Percentiles rank a stretch among this genome's conserved stretches.
Conservation (phyloP, 1,140 invertebrate species). For the Pristionchus pacificus region DNA sequence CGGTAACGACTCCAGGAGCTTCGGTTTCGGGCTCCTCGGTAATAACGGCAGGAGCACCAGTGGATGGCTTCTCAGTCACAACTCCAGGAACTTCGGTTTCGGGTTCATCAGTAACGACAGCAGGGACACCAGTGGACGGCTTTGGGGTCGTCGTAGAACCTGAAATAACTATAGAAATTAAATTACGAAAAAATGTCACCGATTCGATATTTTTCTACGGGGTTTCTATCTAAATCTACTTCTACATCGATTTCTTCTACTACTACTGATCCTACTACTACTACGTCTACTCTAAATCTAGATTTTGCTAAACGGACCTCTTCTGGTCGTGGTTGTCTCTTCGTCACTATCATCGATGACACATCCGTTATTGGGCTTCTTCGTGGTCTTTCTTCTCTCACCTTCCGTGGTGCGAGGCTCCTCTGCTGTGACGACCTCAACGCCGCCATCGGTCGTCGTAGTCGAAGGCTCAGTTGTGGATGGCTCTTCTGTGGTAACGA, state of each 20-base stretch:
- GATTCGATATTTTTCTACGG: no score
- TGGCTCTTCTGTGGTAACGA: not conserved
- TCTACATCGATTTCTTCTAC: no score
- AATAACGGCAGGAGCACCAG: not conserved
- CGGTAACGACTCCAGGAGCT: not conserved
- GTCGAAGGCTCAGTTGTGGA: not conserved
- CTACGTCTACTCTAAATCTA: no score
- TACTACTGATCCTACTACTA: no score
- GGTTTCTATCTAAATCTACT: no score
- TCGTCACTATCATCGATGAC: not conserved
- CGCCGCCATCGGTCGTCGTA: not conserved
- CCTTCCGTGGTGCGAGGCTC: not conserved
- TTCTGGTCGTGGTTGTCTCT: not conserved
- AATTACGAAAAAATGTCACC: no score
- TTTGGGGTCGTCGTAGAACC: no score
- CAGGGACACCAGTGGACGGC: not conserved
- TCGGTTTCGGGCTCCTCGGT: not conserved
- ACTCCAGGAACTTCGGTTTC: not conserved
- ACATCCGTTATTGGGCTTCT: not conserved
- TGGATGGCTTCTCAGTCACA: not conserved
- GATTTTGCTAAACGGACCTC: no score
- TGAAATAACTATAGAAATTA: no score
- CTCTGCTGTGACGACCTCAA: no score
- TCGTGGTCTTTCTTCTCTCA: not conserved
- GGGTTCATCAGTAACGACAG: not conserved